Evolutionary conservation across 2,797 vertebrate genomes (phyloP).

Genomic region (Alca torda): DNA sequence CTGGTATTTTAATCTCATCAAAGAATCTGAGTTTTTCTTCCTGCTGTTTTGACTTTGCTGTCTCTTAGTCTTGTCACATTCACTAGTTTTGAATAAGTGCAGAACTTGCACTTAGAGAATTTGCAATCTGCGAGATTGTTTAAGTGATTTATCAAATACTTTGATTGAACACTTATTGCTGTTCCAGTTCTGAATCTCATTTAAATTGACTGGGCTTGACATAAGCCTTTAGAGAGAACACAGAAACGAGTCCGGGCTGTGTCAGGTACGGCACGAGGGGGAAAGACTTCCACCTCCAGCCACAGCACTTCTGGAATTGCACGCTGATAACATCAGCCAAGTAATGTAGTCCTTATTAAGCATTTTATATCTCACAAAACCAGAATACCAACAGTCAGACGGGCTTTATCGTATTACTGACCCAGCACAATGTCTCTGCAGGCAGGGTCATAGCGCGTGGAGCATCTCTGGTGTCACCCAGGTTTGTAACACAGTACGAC

Average conservation of each 20-base stretch:
- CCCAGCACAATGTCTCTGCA: neutral
- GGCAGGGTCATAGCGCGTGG: neutral
- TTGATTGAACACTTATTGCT: constrained; percentile 64
- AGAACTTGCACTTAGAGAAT: constrained; percentile 67
- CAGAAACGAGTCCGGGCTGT: neutral
- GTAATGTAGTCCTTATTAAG: neutral
- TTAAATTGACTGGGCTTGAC: constrained; percentile 52
- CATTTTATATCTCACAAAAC: neutral
- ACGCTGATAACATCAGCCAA: neutral
- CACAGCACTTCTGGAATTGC: neutral
- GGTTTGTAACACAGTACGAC: neutral
- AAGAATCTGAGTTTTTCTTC: constrained; percentile 46
- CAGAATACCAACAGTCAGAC: neutral
- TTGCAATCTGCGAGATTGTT: constrained; percentile 66
- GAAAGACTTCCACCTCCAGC: neutral
- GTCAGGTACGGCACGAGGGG: neutral
- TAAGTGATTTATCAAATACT: constrained; percentile 72
- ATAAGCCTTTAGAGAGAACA: constrained; percentile 42
- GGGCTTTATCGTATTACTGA: neutral
- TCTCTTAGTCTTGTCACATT: constrained; percentile 68
- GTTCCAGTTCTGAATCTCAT: constrained; percentile 60
- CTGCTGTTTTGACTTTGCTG: constrained; percentile 73
- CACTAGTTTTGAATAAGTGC: constrained; percentile 63
- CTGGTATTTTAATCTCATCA: constrained; percentile 74
- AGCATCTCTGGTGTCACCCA: neutral